Percentiles rank a stretch among this genome's conserved stretches.
These are phyloP conservation scores for Rotaria magnacalcarata DNA, from an alignment of 2,888 invertebrate species.

Conservation along the genomic window DNA sequence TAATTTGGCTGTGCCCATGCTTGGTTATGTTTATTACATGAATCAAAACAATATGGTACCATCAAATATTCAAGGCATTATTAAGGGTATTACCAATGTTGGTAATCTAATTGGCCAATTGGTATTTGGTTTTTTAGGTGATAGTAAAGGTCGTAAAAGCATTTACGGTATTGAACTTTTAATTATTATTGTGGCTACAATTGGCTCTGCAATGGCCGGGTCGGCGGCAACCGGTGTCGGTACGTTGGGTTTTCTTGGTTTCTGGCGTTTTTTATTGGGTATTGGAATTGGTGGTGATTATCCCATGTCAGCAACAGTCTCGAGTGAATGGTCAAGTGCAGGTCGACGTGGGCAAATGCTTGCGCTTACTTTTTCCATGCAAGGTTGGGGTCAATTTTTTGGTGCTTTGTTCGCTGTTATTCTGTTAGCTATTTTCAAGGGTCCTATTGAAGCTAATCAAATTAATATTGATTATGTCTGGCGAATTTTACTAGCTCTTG, in stretches of 20 bases:
- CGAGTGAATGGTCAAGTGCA: conserved; percentile 35
- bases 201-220: conserved; percentile 38
- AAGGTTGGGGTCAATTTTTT: conserved; percentile 32
- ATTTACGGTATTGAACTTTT: conserved; percentile 40
- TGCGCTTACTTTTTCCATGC: conserved; percentile 42
- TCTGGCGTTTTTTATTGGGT: conserved; percentile 42
- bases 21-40: conserved; percentile 41
- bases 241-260: not conserved
- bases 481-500: conserved; percentile 39
- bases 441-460: conserved; percentile 35
- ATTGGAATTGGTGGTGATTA: conserved; percentile 45
- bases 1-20: conserved; percentile 39
- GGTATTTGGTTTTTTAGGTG: conserved; percentile 32
- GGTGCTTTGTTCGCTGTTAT: conserved; percentile 40
- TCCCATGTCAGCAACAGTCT: conserved; percentile 41
- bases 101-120: conserved; percentile 42
- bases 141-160: conserved; percentile 38
- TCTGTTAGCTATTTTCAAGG: conserved; percentile 36
- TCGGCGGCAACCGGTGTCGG: conserved; percentile 35
- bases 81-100: conserved; percentile 39
- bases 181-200: conserved; percentile 28
- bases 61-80: conserved; percentile 36
- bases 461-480: conserved; percentile 40
- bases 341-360: conserved; percentile 34
- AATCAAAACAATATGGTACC: conserved; percentile 39